These are phyloP conservation scores for Seira ritae DNA, from an alignment of 2,888 invertebrate genomes.

Conservation along the genomic window DNA sequence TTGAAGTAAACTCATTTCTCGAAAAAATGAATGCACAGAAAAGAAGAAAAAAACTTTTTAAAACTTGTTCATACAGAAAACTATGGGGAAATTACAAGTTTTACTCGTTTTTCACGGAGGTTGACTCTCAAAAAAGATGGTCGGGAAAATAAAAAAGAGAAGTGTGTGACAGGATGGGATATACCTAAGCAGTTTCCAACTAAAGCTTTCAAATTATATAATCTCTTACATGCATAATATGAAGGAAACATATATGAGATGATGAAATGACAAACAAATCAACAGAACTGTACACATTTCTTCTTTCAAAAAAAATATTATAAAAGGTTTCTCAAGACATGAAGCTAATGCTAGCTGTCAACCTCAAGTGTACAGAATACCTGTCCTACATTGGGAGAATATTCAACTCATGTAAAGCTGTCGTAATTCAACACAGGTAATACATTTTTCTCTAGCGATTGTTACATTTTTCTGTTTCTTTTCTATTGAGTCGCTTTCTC, in stretches of 20 bases:
- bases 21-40: slow-evolving; percentile 10
- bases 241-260: too few species aligned
- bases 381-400: too few species aligned
- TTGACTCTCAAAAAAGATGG: slow-evolving; percentile 21
- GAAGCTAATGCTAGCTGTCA: background rate
- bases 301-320: background rate
- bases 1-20: slow-evolving; percentile 17
- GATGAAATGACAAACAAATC: slow-evolving; percentile 10
- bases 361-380: too few species aligned
- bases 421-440: too few species aligned
- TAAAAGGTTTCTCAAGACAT: background rate
- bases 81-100: slow-evolving; percentile 47
- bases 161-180: background rate
- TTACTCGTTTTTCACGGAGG: slow-evolving; percentile 38
- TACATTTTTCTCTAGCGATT: too few species aligned
- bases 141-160: slow-evolving; percentile 11
- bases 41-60: slow-evolving; percentile 24
- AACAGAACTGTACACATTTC: slow-evolving; percentile 2
- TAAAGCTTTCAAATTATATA: too few species aligned
- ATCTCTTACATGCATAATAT: too few species aligned
- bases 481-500: too few species aligned
- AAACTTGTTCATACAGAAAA: slow-evolving; percentile 13
- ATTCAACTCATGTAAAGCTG: too few species aligned
- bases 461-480: too few species aligned
- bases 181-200: too few species aligned